Evolutionary conservation across 2,113 vertebrate genomes (phyloP), one percentile per base, ranked within the genome.

Genomic region (Lepus americanus): DNA sequence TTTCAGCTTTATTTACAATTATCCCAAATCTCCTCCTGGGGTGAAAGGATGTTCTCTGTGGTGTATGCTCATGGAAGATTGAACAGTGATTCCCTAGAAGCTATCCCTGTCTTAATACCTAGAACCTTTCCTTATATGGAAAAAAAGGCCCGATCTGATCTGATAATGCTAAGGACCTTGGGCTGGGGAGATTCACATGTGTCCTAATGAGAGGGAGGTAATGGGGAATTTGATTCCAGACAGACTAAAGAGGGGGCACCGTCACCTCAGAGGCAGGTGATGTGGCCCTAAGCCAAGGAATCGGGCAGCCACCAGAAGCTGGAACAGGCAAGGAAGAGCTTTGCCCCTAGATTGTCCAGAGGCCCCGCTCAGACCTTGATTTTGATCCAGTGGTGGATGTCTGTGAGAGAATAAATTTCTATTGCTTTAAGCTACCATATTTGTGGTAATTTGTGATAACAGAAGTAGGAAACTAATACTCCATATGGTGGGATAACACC

Each of bases 1-100:
- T n/a, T 66, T 49, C 19, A 78, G 23, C 27, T 82, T 53, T 87
- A 86, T 29, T 92, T 36, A 27, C 72, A 80, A 94, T 51, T 94
- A 9, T 20, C n/a, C 29, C 72, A 84, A 92, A 76, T 6, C 49
- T 39, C 29, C 89, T 93, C 39, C 70, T 0, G 44, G 79, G 27
- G 5, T 44, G 44, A 70, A n/a, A n/a, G 29, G 36, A 67, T 94
- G 49, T 87, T 49, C 59, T 74, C 17, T 67, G 19, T 73, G 11
- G n/a, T 8, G 9, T 20, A 73, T 27, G 8, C 17, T 66, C 14
- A 9, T 78, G 9, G 14, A 87, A 83, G 20, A 20, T 14, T 80
- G 64, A 53, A 36, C 61, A 72, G 72, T 72, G 59, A 0, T n/a
- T 31, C 8, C 16, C 20, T 31, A 14, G n/a, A 67, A 69, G 33